Base-by-base conservation (phyloP, 2,888 invertebrate species). In the Zele albiditarsus region DNA sequence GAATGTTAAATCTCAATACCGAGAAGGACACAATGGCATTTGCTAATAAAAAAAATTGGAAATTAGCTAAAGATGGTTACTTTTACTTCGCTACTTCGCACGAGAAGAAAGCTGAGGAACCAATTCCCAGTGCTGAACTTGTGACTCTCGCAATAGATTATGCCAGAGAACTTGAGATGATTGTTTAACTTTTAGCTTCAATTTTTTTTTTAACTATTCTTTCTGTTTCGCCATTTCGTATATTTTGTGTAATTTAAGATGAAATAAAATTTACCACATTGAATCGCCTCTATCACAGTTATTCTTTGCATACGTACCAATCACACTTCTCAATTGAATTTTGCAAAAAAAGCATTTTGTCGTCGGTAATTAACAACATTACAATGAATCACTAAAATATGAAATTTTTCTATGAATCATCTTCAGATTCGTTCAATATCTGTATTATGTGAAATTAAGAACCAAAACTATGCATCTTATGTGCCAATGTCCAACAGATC, bases 81-180 rank as follows among this genome's bases (percentile, higher is more conserved):
- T 97, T 96, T 86, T 93, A 95, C 83, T 98, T 98, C 89, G 91
- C 91, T 82, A 91, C 92, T 0, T 93, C 93, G 53, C 95, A 95
- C 84, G 93, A 94, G 68, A 94, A 95, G 84, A 95, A 92, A 89
- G 92, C 89, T 0, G 93, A 94, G 83, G 95, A 96, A 88, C 94
- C 91, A 79, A 93, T 99, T 81, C 98, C 98, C 0, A 97, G 98
- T 8, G 91, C 93, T 38, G 96, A 98, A 86, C 91, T 99, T 42
- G 98, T 98, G 0, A 94, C 96, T 85, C 97, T 98, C 89, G 96
- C 97, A 23, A 95, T 99, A 82, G 97, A 97, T 88, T 99, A 99
- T 90, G 99, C 99, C 3, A 94, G 96, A 86, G 98, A 99, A 91
- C 92, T 99, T 82, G 99, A 99, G 91, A 99, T 98, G 98, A 99